These are phyloP conservation scores for Adela reaumurella DNA, from an alignment of 2,888 invertebrate genomes.

Conservation along the genomic window DNA sequence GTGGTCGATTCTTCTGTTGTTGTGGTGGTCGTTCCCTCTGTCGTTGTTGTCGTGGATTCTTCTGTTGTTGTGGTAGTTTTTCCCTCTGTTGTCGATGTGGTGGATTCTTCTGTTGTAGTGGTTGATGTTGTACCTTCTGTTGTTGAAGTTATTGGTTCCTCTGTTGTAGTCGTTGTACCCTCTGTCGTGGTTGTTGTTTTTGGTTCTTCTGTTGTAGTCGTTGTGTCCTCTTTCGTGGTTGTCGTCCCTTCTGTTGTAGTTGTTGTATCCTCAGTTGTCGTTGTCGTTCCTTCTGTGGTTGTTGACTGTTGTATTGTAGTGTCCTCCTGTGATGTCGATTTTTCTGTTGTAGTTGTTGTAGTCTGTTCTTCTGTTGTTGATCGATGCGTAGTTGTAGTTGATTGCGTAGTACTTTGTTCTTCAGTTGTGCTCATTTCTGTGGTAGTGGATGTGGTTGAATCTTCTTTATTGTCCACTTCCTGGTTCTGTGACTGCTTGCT, in stretches of 20 bases:
- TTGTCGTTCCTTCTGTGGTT: conserved; percentile 13
- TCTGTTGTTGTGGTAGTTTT: conserved; percentile 19
- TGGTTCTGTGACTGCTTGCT: conserved; percentile 13
- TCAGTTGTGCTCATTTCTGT: conserved; percentile 14
- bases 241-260: conserved; percentile 12
- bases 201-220: conserved; percentile 12
- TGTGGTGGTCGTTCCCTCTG: no score
- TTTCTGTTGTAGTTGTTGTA: conserved; percentile 18
- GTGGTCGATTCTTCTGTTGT: conserved; percentile 14
- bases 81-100: conserved; percentile 14
- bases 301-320: conserved; percentile 12
- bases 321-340: conserved; percentile 6
- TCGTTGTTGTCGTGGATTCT: conserved; percentile 7
- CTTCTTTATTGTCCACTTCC: conserved; percentile 1
- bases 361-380: conserved; percentile 15
- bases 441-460: conserved; percentile 14
- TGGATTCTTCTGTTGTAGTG: conserved; percentile 12
- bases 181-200: conserved; percentile 17
- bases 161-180: conserved; percentile 14
- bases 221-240: conserved; percentile 14
- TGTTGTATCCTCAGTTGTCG: conserved; percentile 14
- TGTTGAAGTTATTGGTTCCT: conserved; percentile 18
- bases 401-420: conserved; percentile 15
- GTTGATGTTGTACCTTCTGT: conserved; percentile 10
- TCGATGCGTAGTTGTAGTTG: conserved; percentile 14